phyloP scores from a whole-genome alignment of 2,888 invertebrate species.

The Dryocosmus kuriphilus region DNA sequence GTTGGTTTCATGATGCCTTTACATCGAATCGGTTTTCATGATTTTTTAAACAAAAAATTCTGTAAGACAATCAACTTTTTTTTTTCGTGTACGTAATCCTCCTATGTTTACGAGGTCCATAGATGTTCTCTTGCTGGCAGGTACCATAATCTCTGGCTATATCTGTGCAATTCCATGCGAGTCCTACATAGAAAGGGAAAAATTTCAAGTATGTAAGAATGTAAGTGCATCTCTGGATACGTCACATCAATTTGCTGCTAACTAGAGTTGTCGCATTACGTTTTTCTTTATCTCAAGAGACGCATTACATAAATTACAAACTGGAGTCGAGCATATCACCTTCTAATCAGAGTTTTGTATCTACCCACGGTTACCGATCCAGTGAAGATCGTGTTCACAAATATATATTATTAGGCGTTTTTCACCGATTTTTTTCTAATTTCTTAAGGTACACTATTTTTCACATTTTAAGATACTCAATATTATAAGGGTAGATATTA shows the following conservation, averaged over 20 bases:
- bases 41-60: too few species aligned
- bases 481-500: too few species aligned
- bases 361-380: not conserved
- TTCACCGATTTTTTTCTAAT: too few species aligned
- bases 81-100: not conserved
- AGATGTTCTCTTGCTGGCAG: not conserved
- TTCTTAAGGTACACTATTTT: too few species aligned
- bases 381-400: not conserved
- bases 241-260: not conserved
- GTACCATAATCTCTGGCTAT: not conserved
- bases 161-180: not conserved
- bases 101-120: not conserved
- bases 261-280: not conserved
- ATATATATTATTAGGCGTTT: not conserved
- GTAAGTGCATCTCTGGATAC: not conserved
- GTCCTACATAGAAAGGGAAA: not conserved
- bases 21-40: too few species aligned
- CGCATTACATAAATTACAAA: slow-evolving; percentile 6
- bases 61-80: too few species aligned
- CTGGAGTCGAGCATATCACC: not conserved
- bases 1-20: too few species aligned
- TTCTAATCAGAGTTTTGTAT: not conserved
- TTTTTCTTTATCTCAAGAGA: not conserved
- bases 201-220: not conserved
- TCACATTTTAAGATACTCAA: too few species aligned